Percentiles rank a stretch among this genome's conserved stretches.
Evolutionary conservation across 2,113 vertebrate species (phyloP).

Genomic region (Cephalopholis sonnerati): DNA sequence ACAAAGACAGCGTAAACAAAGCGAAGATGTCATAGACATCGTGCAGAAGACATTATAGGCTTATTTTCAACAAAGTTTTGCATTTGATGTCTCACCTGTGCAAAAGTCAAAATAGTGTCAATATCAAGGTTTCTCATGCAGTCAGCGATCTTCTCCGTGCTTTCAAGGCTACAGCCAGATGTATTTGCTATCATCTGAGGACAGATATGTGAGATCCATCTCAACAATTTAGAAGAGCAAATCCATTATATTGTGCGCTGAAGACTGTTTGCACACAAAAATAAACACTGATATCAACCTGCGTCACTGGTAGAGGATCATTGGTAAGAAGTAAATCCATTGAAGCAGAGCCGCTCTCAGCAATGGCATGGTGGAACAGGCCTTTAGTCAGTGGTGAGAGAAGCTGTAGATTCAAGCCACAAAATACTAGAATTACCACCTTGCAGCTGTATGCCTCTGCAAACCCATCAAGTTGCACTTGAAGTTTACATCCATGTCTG

Average conservation of each 20-base stretch:
- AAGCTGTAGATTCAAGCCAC: constrained; percentile 75
- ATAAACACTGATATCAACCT: constrained; percentile 38
- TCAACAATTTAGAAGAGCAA: neutral
- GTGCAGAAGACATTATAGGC: neutral
- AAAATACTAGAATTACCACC: neutral
- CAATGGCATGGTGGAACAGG: constrained; percentile 89
- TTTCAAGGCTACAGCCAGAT: constrained; percentile 80
- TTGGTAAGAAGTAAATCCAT: neutral
- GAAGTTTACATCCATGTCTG: too few relatives aligned
- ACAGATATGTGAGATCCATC: neutral
- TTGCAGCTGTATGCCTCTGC: too few relatives aligned
- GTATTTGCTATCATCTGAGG: constrained; percentile 74
- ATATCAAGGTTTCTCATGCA: constrained; percentile 77
- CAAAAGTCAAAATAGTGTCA: constrained; percentile 38
- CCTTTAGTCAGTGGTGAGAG: constrained; percentile 86
- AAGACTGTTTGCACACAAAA: neutral
- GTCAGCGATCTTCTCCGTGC: constrained; percentile 73
- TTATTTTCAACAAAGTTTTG: neutral
- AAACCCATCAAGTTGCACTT: too few relatives aligned
- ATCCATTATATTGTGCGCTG: neutral
- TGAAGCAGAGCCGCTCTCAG: constrained; percentile 87
- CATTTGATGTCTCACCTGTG: constrained; percentile 36
- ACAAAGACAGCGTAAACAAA: neutral
- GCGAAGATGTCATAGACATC: neutral
- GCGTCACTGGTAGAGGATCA: constrained; percentile 49